Percentiles rank a stretch among this genome's conserved stretches.
Evolutionary conservation across 2,113 vertebrate genomes (phyloP).

Genomic region (Thamnophis sirtalis): DNA sequence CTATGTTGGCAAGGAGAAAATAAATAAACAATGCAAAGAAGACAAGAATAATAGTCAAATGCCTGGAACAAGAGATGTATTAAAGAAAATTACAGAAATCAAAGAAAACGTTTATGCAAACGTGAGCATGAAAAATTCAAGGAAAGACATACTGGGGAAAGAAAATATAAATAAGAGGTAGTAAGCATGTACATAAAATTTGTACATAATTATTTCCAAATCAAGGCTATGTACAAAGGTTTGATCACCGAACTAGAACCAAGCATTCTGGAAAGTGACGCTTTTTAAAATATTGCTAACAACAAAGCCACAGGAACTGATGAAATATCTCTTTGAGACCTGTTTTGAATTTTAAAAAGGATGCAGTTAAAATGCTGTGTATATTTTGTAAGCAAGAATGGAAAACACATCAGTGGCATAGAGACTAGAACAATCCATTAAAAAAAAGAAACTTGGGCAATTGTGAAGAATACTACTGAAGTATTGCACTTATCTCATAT

Average conservation of each 20-base stretch:
- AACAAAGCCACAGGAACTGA: neutral
- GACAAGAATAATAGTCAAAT: neutral
- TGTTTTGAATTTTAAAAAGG: neutral
- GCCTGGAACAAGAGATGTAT: neutral
- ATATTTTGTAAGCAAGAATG: neutral
- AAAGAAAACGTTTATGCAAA: neutral
- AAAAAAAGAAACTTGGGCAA: neutral
- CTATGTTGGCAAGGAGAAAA: neutral
- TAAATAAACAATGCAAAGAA: neutral
- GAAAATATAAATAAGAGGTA: neutral
- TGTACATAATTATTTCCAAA: neutral
- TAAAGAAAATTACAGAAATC: neutral
- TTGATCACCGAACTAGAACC: neutral
- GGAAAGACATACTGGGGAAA: neutral
- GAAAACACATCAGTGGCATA: neutral
- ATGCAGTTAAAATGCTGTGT: neutral
- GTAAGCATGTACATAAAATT: neutral
- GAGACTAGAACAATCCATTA: neutral
- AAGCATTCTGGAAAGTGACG: neutral
- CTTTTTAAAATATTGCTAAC: neutral
- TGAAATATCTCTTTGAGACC: neutral
- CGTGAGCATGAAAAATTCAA: neutral
- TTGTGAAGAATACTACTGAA: neutral
- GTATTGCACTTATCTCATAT: neutral
- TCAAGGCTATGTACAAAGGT: neutral